Evolutionary conservation across 1,140 invertebrate genomes (phyloP).

Genomic region (Conus ventricosus): DNA sequence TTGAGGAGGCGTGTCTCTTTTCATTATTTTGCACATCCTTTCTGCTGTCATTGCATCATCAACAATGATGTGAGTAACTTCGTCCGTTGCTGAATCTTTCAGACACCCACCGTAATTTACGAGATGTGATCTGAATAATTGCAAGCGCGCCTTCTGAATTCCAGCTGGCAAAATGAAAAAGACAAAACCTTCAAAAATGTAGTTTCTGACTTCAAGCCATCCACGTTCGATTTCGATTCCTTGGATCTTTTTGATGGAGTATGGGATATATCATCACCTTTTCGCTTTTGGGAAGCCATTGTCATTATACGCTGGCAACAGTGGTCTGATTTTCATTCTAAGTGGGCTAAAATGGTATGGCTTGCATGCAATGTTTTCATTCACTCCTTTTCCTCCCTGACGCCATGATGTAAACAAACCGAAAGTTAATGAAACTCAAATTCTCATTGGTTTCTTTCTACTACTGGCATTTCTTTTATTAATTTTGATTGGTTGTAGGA

Average conservation of each 20-base stretch:
- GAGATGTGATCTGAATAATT: constrained; percentile 67
- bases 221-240: background rate
- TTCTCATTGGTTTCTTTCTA: background rate
- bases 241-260: constrained; percentile 23
- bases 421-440: background rate
- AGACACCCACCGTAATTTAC: constrained; percentile 63
- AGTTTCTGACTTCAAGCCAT: background rate
- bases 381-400: background rate
- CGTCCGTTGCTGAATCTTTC: constrained; percentile 24
- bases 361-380: background rate
- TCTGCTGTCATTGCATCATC: constrained; percentile 70
- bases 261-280: background rate
- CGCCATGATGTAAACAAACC: constrained; percentile 19
- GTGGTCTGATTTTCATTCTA: background rate
- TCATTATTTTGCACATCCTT: constrained; percentile 62
- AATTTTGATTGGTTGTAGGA: background rate
- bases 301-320: background rate
- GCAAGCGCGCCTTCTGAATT: constrained; percentile 68
- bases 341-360: too few species aligned
- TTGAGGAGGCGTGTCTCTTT: constrained; percentile 53
- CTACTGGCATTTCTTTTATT: background rate
- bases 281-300: constrained; percentile 39
- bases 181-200: constrained; percentile 47
- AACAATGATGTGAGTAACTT: constrained; percentile 63
- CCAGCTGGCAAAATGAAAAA: constrained; percentile 65